Conservation (phyloP, 1,140 invertebrate species). For the Patella vulgata region DNA sequence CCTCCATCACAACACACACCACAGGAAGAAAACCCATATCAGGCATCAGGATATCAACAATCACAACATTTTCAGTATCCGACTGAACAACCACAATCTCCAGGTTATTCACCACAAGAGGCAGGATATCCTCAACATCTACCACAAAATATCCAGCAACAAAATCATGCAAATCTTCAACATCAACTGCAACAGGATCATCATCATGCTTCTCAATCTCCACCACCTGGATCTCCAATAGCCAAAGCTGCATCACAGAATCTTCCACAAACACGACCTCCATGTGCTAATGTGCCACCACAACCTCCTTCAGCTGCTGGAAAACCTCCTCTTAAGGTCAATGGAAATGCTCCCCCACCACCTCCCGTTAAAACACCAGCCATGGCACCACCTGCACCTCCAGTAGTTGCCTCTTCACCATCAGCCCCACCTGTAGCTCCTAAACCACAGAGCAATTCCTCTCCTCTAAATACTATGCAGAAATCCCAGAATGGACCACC, state of each 20-base stretch:
- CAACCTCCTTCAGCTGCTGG: not conserved
- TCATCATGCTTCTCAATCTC: not conserved
- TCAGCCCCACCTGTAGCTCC: constrained; percentile 30
- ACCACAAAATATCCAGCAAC: too few relatives aligned
- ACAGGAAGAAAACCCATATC: not conserved
- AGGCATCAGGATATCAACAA: not conserved
- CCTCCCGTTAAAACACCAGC: constrained; percentile 12
- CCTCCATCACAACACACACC: not conserved
- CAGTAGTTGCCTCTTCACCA: constrained; percentile 23
- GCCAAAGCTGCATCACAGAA: constrained; percentile 7
- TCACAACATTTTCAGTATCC: constrained; percentile 1
- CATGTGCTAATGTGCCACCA: constrained; percentile 7
- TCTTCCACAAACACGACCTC: not conserved
- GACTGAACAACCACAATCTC: constrained; percentile 1
- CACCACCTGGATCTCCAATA: constrained; percentile 22
- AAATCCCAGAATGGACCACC: constrained; percentile 14
- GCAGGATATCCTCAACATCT: not conserved
- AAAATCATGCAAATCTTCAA: not conserved
- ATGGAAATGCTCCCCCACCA: constrained; percentile 11
- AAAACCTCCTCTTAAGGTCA: not conserved
- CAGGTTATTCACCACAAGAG: constrained; percentile 3
- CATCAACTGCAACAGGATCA: not conserved
- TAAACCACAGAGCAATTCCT: constrained; percentile 18
- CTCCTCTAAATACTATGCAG: too few relatives aligned
- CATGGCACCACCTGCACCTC: constrained; percentile 20